Conservation (phyloP, 2,797 vertebrate genomes). For the Protonibea diacanthus region DNA sequence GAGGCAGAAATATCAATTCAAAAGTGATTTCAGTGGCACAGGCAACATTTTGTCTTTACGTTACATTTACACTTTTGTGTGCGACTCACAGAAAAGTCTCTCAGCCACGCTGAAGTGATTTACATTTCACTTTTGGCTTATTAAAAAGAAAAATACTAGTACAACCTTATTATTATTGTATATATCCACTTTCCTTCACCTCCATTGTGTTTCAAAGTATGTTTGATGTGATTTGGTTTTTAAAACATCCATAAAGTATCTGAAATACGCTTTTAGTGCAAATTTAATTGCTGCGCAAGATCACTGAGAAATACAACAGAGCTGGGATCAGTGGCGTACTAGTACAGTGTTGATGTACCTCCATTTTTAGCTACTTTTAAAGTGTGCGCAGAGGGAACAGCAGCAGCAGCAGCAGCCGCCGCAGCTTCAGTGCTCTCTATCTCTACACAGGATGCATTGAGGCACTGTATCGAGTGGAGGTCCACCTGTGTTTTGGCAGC, state of each 20-base stretch:
- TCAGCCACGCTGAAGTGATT: conserved; percentile 4
- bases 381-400: background rate
- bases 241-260: background rate
- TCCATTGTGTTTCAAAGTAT: background rate
- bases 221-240: background rate
- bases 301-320: background rate
- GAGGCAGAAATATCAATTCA: conserved; percentile 32
- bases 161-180: background rate
- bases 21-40: conserved; percentile 15
- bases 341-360: background rate
- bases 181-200: background rate
- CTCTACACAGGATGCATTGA: background rate
- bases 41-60: background rate
- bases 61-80: too few relatives aligned
- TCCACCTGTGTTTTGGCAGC: background rate
- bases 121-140: conserved; percentile 13
- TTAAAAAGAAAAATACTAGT: background rate
- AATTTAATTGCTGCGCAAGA: background rate
- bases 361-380: background rate
- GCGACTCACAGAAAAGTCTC: background rate
- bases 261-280: background rate
- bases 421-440: background rate
- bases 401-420: background rate
- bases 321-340: background rate
- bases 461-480: background rate